These are phyloP conservation scores for Agrotis ipsilon DNA, from an alignment of 2,888 invertebrate genomes.

Conservation along the genomic window DNA sequence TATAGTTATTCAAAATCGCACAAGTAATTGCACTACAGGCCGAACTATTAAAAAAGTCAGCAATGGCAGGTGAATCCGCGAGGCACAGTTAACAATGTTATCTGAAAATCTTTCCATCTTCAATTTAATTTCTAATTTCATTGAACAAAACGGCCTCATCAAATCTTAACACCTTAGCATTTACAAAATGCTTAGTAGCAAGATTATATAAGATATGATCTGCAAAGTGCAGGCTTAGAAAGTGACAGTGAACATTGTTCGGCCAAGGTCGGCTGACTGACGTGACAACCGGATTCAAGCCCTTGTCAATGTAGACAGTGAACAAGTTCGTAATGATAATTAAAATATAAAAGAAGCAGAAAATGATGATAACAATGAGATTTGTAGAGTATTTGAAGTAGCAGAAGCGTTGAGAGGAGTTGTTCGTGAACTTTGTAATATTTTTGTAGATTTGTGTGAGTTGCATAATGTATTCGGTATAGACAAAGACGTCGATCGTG, in stretches of 20 bases:
- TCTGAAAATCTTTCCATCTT: constrained; percentile 15
- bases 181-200: constrained; percentile 28
- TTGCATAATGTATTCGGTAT: constrained; percentile 2
- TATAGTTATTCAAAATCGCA: too few species aligned
- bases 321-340: constrained; percentile 40
- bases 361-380: background rate
- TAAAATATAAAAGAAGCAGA: constrained; percentile 18
- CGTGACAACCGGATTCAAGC: constrained; percentile 67
- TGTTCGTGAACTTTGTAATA: background rate
- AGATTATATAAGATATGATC: constrained; percentile 52
- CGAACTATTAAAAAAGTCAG: too few species aligned
- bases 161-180: constrained; percentile 36
- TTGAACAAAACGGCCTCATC: constrained; percentile 29
- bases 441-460: background rate
- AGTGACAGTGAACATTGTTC: constrained; percentile 65
- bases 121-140: constrained; percentile 26
- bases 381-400: background rate
- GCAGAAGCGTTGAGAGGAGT: background rate
- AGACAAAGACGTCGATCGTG: constrained; percentile 1
- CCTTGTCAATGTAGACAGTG: constrained; percentile 47
- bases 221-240: constrained; percentile 64
- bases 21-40: too few species aligned
- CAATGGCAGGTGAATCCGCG: too few species aligned
- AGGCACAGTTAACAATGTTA: background rate
- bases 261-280: constrained; percentile 65